Evolutionary conservation across 1,140 invertebrate species (phyloP).

Genomic region (Sitodiplosis mosellana): DNA sequence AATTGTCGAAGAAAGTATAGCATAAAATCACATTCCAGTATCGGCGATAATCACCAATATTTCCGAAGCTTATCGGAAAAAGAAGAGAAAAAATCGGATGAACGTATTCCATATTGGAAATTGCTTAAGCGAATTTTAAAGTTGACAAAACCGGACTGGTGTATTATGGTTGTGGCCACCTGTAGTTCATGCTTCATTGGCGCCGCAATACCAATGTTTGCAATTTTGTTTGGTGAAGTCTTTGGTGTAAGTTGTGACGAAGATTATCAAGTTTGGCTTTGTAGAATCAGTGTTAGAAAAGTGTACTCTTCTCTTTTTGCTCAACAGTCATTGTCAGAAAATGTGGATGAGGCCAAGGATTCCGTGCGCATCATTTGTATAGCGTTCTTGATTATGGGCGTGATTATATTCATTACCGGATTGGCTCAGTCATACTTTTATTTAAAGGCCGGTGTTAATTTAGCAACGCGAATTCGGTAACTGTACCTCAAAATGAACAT

Average conservation of each 20-base stretch:
- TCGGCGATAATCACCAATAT: too few species aligned
- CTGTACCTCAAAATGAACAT: too few species aligned
- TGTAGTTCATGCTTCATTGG: slow-evolving; percentile 52
- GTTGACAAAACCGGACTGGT: slow-evolving; percentile 60
- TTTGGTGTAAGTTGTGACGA: slow-evolving; percentile 36
- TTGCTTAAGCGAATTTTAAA: slow-evolving; percentile 40
- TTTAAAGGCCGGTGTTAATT: slow-evolving; percentile 50
- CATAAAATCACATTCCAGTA: too few species aligned
- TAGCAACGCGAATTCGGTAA: slow-evolving; percentile 51
- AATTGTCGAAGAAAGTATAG: too few species aligned
- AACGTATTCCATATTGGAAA: slow-evolving; percentile 9
- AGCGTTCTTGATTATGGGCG: slow-evolving; percentile 12
- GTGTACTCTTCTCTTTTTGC: neutral
- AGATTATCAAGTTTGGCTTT: neutral
- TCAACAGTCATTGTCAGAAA: neutral
- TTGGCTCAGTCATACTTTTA: slow-evolving; percentile 59
- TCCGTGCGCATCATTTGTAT: neutral
- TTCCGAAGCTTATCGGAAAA: too few species aligned
- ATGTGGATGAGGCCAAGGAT: neutral
- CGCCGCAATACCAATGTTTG: slow-evolving; percentile 56
- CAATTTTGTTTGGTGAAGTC: slow-evolving; percentile 70
- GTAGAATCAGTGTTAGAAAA: neutral
- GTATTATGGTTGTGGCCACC: slow-evolving; percentile 47
- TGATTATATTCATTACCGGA: slow-evolving; percentile 32
- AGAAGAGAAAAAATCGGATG: neutral